These are phyloP conservation scores for Pyrgus malvae DNA, from an alignment of 2,888 invertebrate species.

Conservation along the genomic window DNA sequence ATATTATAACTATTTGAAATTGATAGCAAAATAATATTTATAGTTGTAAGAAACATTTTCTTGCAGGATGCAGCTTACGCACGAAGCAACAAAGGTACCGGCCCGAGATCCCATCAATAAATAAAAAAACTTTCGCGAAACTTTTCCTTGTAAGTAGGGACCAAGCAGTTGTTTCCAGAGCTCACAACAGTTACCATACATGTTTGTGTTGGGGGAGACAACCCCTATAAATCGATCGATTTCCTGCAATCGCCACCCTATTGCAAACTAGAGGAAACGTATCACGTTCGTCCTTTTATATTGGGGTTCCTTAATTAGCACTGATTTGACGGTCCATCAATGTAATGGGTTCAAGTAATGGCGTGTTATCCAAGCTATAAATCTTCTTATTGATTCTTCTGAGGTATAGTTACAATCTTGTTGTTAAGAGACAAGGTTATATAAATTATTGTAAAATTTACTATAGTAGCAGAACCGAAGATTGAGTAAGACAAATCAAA, in stretches of 20 bases:
- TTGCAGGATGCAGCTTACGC: constrained; percentile 8
- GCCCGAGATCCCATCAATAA: constrained; percentile 9
- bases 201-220: constrained; percentile 25
- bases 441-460: too few species aligned
- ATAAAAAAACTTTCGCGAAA: constrained; percentile 23
- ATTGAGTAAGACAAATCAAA: too few species aligned
- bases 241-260: constrained; percentile 24
- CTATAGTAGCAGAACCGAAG: too few species aligned
- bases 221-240: constrained; percentile 26
- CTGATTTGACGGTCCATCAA: constrained; percentile 34
- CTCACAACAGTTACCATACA: constrained; percentile 25
- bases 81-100: neutral
- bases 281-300: constrained; percentile 25
- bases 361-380: constrained; percentile 14
- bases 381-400: constrained; percentile 13
- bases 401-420: neutral
- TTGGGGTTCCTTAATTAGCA: constrained; percentile 34
- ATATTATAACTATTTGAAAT: too few species aligned
- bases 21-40: neutral
- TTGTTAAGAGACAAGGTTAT: too few species aligned
- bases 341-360: constrained; percentile 24
- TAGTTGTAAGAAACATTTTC: neutral
- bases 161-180: constrained; percentile 21
- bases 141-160: constrained; percentile 25
- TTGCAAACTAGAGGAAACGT: constrained; percentile 24